A percentile compares a stretch with the other conserved stretches of the same genome.
These are phyloP conservation scores for Pseudochromis fuscus DNA, from an alignment of 2,797 vertebrate species.

Conservation along the genomic window DNA sequence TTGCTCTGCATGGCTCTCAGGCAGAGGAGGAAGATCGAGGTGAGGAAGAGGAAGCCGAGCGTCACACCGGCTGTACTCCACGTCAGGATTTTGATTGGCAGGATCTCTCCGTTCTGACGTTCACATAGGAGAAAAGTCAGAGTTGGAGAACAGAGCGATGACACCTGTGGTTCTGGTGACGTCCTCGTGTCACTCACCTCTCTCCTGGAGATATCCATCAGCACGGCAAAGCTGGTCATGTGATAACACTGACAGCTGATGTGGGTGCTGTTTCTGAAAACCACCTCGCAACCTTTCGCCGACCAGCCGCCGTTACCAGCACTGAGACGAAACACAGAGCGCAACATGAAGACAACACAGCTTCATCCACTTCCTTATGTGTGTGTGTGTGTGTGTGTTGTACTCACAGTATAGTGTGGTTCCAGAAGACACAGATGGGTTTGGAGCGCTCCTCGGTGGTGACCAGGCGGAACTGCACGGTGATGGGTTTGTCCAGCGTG, in stretches of 20 bases:
- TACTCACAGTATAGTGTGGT: constrained; percentile 93
- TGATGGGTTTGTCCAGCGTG: constrained; percentile 90
- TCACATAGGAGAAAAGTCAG: neutral
- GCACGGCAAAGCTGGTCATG: constrained; percentile 96
- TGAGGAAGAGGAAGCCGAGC: constrained; percentile 90
- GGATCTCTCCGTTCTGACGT: constrained; percentile 92
- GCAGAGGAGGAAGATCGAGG: constrained; percentile 88
- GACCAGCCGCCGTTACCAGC: constrained; percentile 91
- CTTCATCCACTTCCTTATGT: neutral
- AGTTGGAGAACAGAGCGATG: neutral
- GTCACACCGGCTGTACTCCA: constrained; percentile 91
- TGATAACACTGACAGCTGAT: constrained; percentile 97
- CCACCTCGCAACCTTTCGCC: constrained; percentile 93
- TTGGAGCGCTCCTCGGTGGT: constrained; percentile 95
- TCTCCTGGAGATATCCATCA: constrained; percentile 95
- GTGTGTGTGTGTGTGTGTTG: neutral
- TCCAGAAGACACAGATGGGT: constrained; percentile 98
- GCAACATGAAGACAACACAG: neutral
- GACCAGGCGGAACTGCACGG: constrained; percentile 93
- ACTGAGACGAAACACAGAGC: constrained; percentile 67
- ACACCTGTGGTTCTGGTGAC: neutral
- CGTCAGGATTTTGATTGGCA: constrained; percentile 92
- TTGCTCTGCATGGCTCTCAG: constrained; percentile 89
- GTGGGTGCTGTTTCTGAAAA: constrained; percentile 93
- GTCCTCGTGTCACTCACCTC: constrained; percentile 84